Evolutionary conservation across 2,888 invertebrate genomes (phyloP), one percentile per base, ranked within the genome.

Genomic region (Holacanthella duospinosa): DNA sequence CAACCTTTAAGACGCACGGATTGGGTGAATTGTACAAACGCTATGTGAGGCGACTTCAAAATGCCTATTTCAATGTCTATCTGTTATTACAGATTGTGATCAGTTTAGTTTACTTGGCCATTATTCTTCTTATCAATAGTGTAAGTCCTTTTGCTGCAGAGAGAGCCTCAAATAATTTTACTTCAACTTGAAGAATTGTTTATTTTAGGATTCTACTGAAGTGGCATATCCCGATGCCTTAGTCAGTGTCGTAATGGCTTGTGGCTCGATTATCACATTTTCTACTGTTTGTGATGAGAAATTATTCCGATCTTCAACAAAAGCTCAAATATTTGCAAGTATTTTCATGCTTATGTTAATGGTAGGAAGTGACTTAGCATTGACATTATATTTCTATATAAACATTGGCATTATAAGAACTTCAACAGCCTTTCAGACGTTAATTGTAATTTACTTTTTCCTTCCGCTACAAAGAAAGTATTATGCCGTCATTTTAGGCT

Each of bases 21-120:
- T 77, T 90, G 67, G 88, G 89, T 77, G 83, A 83, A 59, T 80
- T 89, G 48, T 90, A 87, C 76, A 81, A 84, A 68, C 81, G 83
- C 67, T 91, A 90, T 75, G 87, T 86, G 70, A 84, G 86, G 72
- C 85, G 88, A 73, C 79, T 90, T 65, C 86, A 86, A 74, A 85
- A 87, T 77, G 87, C 87, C 60, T 86, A 88, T 71, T 84, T 89
- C 67, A 85, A 86, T 66, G 82, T 89, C 64, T 89, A 87, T 77
- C 81, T 89, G 67, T 80, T 86, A 26, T 79, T 89, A 58, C 83
- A 88, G 74, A 79, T 85, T 62, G 75, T 84, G 43, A 82, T 89
- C 60, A 84, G 85, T 53, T 77, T 83, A 2, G 77, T 80, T 1
- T 88, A 89, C 74, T 81, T 71, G n/a, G 54, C 28, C 28, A 27